Conservation (phyloP, 1,140 invertebrate species). For the Danaus plexippus region DNA sequence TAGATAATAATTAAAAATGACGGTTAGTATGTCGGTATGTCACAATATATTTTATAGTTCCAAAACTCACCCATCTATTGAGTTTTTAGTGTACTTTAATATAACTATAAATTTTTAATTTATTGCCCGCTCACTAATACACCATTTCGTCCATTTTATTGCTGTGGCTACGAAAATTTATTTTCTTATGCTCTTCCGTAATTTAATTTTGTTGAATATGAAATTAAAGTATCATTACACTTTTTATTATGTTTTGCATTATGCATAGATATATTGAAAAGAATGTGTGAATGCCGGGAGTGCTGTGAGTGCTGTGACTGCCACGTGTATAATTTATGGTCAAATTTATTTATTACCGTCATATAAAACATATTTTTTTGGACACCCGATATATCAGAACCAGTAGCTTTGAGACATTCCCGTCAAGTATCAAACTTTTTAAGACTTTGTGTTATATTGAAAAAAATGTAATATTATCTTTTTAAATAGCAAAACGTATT, state of each 20-base stretch:
- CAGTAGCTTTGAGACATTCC: conserved; percentile 15
- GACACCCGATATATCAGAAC: conserved; percentile 12
- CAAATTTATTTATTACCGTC: conserved; percentile 21
- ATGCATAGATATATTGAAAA: conserved; percentile 30
- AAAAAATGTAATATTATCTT: too few relatives aligned
- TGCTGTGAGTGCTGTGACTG: conserved; percentile 12
- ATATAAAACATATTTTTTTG: conserved; percentile 15
- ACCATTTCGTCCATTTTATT: conserved; percentile 60
- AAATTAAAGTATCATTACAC: conserved; percentile 47
- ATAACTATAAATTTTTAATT: conserved; percentile 62
- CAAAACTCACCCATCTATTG: conserved; percentile 45
- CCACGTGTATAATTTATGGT: conserved; percentile 23
- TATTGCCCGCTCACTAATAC: conserved; percentile 51
- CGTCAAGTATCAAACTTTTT: conserved; percentile 11
- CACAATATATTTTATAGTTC: conserved; percentile 23
- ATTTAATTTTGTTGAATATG: conserved; percentile 57
- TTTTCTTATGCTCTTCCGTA: conserved; percentile 42
- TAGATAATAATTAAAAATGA: too few relatives aligned
- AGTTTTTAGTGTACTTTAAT: conserved; percentile 60
- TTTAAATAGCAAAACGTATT: too few relatives aligned
- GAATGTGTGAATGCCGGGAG: conserved; percentile 20
- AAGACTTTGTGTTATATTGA: too few relatives aligned
- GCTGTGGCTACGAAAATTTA: conserved; percentile 47
- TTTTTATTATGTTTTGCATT: conserved; percentile 53
- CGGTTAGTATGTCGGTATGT: too few relatives aligned